Conservation (phyloP, 2,113 vertebrate genomes). For the Prunella himalayana region DNA sequence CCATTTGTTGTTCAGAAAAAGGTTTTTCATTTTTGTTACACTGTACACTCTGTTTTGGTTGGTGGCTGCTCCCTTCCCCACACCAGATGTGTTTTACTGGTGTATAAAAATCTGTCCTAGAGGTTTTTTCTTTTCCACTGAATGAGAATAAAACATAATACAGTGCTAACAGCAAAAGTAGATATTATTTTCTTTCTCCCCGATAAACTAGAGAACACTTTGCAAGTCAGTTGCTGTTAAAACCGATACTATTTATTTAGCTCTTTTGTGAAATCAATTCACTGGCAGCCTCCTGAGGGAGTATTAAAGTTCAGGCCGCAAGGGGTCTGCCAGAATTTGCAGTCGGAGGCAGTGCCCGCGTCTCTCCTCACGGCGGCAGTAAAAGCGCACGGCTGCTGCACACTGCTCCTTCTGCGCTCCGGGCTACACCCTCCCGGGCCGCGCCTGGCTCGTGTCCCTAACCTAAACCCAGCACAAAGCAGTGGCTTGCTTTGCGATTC, state of each 20-base stretch:
- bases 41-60: neutral
- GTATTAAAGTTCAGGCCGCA: neutral
- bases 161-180: neutral
- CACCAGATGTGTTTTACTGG: neutral
- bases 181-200: neutral
- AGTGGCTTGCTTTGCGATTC: neutral
- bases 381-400: neutral
- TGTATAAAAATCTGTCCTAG: neutral
- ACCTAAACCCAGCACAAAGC: accelerated
- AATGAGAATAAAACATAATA: neutral
- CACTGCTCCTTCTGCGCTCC: accelerated
- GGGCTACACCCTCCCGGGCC: neutral
- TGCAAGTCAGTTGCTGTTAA: neutral
- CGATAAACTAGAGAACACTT: neutral
- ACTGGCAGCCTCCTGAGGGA: neutral
- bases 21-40: neutral
- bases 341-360: neutral
- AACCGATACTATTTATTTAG: neutral
- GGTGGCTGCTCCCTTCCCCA: neutral
- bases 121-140: neutral
- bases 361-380: conserved; percentile 55
- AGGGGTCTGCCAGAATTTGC: neutral
- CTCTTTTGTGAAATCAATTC: neutral
- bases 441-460: neutral
- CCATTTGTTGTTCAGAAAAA: neutral